These are phyloP conservation scores for Actinemys pallida DNA, from an alignment of 2,113 vertebrate species.

Conservation along the genomic window DNA sequence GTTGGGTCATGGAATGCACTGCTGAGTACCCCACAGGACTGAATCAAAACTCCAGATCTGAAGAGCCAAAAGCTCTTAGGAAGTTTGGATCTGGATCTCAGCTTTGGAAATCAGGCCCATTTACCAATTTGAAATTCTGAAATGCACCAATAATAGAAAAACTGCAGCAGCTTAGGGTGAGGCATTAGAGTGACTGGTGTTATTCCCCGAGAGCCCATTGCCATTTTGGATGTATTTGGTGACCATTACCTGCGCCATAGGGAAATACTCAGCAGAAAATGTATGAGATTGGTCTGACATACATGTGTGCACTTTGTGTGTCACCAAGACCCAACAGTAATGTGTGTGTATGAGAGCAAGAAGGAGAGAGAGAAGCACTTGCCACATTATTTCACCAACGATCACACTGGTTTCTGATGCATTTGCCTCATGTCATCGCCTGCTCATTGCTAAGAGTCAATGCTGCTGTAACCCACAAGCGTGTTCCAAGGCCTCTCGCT, in stretches of 20 bases:
- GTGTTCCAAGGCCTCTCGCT: background rate
- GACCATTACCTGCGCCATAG: background rate
- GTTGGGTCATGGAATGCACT: background rate
- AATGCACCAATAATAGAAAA: background rate
- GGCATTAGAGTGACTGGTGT: background rate
- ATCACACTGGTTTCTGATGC: background rate
- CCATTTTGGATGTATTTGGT: background rate
- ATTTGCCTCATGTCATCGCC: background rate
- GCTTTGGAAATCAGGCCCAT: background rate
- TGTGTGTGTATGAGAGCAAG: background rate
- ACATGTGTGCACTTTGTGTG: slow-evolving; percentile 3
- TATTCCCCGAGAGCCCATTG: background rate
- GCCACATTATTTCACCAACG: background rate
- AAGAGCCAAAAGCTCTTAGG: background rate
- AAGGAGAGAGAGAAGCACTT: background rate
- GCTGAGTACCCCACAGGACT: background rate
- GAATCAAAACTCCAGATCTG: background rate
- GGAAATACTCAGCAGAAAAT: slow-evolving; percentile 9
- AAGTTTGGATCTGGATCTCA: slow-evolving; percentile 1
- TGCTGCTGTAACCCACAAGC: background rate
- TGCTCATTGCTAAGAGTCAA: background rate
- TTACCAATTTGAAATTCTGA: background rate
- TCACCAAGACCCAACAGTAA: background rate
- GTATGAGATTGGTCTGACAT: background rate
- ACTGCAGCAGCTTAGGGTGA: background rate